A percentile compares a stretch with the other conserved stretches of the same genome.
phyloP scores from a whole-genome alignment of 2,113 vertebrate species.

The Morone chrysops region DNA sequence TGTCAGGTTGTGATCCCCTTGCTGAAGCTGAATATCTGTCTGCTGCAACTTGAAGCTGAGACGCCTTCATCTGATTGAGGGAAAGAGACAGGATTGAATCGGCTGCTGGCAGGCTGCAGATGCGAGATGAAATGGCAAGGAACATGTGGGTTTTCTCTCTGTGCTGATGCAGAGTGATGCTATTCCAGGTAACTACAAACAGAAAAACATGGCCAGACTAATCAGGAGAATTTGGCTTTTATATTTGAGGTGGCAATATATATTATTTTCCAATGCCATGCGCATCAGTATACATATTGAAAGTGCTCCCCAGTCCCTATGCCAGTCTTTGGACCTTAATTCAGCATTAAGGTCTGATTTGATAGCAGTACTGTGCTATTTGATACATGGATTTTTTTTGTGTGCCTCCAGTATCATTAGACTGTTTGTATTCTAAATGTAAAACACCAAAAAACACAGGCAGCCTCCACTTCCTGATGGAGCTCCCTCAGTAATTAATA shows the following conservation, averaged over 20 bases:
- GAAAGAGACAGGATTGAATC: conserved; percentile 38
- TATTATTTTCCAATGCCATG: conserved; percentile 48
- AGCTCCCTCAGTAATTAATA: conserved; percentile 78
- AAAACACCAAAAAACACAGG: conserved; percentile 43
- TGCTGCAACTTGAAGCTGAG: conserved; percentile 61
- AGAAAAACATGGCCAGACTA: conserved; percentile 45
- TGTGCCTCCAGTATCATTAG: conserved; percentile 16
- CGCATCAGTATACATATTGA: conserved; percentile 49
- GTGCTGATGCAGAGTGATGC: conserved; percentile 64
- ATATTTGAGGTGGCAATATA: conserved; percentile 69
- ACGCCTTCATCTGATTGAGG: conserved; percentile 63
- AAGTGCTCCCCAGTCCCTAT: conserved; percentile 46
- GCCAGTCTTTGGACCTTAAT: conserved; percentile 58
- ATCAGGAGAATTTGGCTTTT: conserved; percentile 57
- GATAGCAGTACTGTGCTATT: conserved; percentile 52
- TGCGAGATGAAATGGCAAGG: conserved; percentile 48
- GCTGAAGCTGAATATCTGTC: conserved; percentile 51
- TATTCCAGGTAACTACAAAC: conserved; percentile 63
- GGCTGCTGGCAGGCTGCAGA: conserved; percentile 54
- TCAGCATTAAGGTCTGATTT: conserved; percentile 69
- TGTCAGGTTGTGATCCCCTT: conserved; percentile 56
- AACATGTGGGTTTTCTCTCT: conserved; percentile 47
- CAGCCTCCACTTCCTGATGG: conserved; percentile 56
- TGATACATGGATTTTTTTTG: conserved; percentile 22
- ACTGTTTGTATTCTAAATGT: conserved; percentile 67